Evolutionary conservation across 2,113 vertebrate species (phyloP).

Genomic region (Sceloporus tristichus): DNA sequence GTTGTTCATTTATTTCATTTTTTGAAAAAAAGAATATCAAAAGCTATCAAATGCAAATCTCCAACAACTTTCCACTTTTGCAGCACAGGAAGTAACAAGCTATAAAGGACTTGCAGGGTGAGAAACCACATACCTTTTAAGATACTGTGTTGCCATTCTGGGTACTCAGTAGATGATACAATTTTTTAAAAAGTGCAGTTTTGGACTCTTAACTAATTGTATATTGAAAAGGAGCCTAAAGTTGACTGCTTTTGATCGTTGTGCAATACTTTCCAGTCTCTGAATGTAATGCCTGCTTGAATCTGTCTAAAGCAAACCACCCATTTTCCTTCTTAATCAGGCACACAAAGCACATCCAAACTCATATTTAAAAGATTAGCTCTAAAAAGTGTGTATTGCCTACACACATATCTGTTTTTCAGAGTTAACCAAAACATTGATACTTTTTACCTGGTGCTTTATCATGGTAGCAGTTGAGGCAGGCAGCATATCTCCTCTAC

Average conservation of each 20-base stretch:
- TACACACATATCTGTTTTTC: slow-evolving; percentile 1
- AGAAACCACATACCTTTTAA: neutral
- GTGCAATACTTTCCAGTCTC: slow-evolving; percentile 16
- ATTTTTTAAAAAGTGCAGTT: neutral
- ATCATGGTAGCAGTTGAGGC: neutral
- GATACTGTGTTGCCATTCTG: neutral
- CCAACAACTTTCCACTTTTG: slow-evolving; percentile 25
- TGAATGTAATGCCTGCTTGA: slow-evolving; percentile 16
- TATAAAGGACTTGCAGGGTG: neutral
- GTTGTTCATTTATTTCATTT: neutral
- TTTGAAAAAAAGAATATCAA: neutral
- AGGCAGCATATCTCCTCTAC: neutral
- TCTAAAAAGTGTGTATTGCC: neutral
- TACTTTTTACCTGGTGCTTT: neutral
- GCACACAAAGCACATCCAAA: slow-evolving; percentile 24
- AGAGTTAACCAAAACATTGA: slow-evolving; percentile 32
- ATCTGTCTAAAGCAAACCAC: slow-evolving; percentile 13
- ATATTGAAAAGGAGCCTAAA: neutral
- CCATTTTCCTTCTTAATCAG: slow-evolving; percentile 44
- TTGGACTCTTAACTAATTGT: neutral
- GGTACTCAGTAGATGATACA: neutral
- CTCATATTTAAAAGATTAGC: slow-evolving; percentile 35
- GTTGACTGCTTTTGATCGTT: slow-evolving; percentile 13
- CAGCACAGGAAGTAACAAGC: neutral
- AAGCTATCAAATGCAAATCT: slow-evolving; percentile 14